Conservation (phyloP, 2,797 vertebrate species). For the Loris lydekkerianus region DNA sequence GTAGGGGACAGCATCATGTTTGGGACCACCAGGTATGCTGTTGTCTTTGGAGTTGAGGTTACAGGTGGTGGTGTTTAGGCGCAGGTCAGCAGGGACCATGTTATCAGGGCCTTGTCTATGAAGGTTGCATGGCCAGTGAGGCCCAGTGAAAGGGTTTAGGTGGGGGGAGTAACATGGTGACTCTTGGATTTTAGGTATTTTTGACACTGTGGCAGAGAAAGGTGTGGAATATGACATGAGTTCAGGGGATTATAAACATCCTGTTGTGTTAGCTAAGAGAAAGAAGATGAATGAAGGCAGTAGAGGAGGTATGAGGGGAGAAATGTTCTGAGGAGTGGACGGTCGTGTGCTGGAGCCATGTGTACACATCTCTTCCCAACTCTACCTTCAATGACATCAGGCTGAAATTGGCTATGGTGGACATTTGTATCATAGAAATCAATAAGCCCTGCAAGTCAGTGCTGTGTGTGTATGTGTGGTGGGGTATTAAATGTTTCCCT, state of each 20-base stretch:
- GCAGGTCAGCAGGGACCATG: neutral
- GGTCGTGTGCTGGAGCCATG: neutral
- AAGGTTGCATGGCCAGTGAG: neutral
- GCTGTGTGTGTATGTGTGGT: neutral
- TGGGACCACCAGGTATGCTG: neutral
- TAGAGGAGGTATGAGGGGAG: neutral
- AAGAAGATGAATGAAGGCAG: neutral
- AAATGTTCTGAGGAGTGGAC: neutral
- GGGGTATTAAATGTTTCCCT: neutral
- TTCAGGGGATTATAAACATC: neutral
- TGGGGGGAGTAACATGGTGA: neutral
- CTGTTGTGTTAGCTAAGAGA: neutral
- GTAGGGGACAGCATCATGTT: neutral
- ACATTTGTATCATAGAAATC: neutral
- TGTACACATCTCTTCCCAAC: neutral
- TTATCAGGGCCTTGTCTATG: neutral
- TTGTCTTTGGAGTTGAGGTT: neutral
- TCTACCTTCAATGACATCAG: neutral
- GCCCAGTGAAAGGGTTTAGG: neutral
- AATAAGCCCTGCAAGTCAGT: neutral
- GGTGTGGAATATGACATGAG: neutral
- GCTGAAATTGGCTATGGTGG: neutral
- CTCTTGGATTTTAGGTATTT: slow-evolving; percentile 14
- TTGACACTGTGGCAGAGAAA: neutral
- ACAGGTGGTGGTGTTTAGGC: neutral